These are phyloP conservation scores for Cerceris rybyensis DNA, from an alignment of 2,888 invertebrate species.

Conservation along the genomic window DNA sequence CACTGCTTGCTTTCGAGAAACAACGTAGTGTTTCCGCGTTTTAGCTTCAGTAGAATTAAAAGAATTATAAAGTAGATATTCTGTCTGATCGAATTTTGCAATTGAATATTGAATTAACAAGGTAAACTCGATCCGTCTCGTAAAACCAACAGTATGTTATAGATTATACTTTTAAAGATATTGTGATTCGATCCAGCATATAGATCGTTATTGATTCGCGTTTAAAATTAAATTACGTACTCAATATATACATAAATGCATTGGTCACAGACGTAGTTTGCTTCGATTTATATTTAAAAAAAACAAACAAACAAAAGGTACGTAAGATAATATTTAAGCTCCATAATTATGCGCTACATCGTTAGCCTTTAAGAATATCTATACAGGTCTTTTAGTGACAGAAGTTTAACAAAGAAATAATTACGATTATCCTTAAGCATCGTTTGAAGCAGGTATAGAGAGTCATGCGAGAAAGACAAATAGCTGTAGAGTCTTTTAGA, in stretches of 20 bases:
- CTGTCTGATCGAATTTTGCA: slow-evolving; percentile 34
- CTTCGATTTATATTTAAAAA: slow-evolving; percentile 29
- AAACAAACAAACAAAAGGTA: neutral
- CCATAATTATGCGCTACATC: slow-evolving; percentile 35
- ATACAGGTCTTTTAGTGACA: slow-evolving; percentile 33
- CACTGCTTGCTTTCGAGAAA: slow-evolving; percentile 48
- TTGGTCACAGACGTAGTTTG: slow-evolving; percentile 21
- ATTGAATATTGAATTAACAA: slow-evolving; percentile 34
- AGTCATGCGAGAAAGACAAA: slow-evolving; percentile 16
- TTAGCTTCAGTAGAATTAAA: slow-evolving; percentile 41
- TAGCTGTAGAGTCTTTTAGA: slow-evolving; percentile 44
- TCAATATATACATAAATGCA: slow-evolving; percentile 13
- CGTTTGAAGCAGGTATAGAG: slow-evolving; percentile 29
- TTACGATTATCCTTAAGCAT: slow-evolving; percentile 29
- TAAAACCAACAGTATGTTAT: slow-evolving; percentile 28
- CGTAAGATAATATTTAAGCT: slow-evolving; percentile 46
- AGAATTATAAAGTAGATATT: neutral
- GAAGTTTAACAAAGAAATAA: slow-evolving; percentile 10
- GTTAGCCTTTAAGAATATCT: slow-evolving; percentile 48
- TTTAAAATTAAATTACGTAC: slow-evolving; percentile 16
- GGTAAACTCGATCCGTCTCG: slow-evolving; percentile 42
- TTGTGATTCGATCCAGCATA: slow-evolving; percentile 57
- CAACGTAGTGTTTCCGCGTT: slow-evolving; percentile 30
- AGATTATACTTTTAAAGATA: slow-evolving; percentile 45
- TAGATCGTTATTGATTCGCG: slow-evolving; percentile 18